Evolutionary conservation across 2,113 vertebrate species (phyloP), one percentile per base, ranked within the genome.

Genomic region (Pterocles orientalis): DNA sequence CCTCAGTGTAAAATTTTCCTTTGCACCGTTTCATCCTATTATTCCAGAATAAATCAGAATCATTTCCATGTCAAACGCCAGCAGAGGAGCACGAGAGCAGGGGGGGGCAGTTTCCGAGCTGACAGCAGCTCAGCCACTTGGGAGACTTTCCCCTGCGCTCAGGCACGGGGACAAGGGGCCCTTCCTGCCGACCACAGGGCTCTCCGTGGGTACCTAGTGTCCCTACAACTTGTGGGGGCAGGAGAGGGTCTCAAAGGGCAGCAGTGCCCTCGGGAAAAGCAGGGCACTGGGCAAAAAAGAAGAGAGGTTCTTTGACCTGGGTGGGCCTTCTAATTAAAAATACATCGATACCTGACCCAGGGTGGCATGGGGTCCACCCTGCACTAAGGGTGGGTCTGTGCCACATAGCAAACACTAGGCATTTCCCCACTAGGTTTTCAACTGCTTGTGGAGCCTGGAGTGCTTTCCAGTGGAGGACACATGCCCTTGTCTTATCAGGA

Each of bases 11-110:
- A 95, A 92, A 85, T 88, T 94, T 92, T 93, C 89, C 88, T 94
- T 94, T 90, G 70, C 86, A 85, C 58, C 78, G 70, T 80, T 95
- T 95, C 85, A 95, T 96, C 92, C 65, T 87, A 51, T 95, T 96
- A 95, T 97, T 95, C 86, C 91, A 91, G 93, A 73, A 88, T 79
- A 91, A 95, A 91, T 91, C 86, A n/a, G 64, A 34, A 88, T 33
- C 75, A 45, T 91, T 96, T 97, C 96, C 90, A 51, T 65, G 88
- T 72, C 82, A 6, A 92, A 87, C 88, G 75, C 86, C 80, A 90
- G 88, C 72, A 86, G 80, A 81, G 51, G 60, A 94, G 82, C 60
- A 48, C 23, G 25, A 54, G 72, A 33, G 36, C 34, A 14, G 20
- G 11, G 45, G 45, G 18, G 7, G 18, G 23, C 8, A 62, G 17